These are phyloP conservation scores for Emydoidea blandingii DNA, from an alignment of 2,797 vertebrate genomes.

Conservation along the genomic window DNA sequence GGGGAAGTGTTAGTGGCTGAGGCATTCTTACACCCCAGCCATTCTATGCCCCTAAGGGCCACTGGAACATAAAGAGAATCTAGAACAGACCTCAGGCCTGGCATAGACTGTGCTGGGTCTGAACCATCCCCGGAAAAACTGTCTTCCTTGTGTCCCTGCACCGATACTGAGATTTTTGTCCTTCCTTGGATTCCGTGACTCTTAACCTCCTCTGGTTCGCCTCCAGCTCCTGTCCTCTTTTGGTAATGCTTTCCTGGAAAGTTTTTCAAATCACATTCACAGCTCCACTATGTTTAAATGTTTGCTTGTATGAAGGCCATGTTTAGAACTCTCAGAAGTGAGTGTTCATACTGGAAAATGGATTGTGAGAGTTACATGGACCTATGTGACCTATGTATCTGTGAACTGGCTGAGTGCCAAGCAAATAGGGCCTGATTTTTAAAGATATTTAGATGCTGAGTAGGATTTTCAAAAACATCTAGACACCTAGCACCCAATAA, in stretches of 20 bases:
- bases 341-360: not conserved
- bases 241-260: not conserved
- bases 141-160: not conserved
- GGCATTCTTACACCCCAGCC: too few relatives aligned
- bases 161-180: not conserved
- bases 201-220: not conserved
- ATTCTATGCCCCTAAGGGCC: too few relatives aligned
- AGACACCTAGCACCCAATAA: not conserved
- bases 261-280: not conserved
- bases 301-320: not conserved
- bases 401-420: not conserved
- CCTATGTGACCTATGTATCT: not conserved
- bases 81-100: not conserved
- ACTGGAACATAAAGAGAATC: not conserved
- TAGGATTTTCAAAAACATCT: not conserved
- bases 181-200: not conserved
- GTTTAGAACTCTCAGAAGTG: not conserved
- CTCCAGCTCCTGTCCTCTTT: too few relatives aligned
- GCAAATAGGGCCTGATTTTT: not conserved
- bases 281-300: not conserved
- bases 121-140: not conserved
- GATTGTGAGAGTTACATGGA: not conserved
- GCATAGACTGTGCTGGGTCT: not conserved
- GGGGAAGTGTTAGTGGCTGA: too few relatives aligned
- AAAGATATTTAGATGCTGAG: not conserved